Evolutionary conservation across 2,888 invertebrate genomes (phyloP).

Genomic region (Conus canariensis): DNA sequence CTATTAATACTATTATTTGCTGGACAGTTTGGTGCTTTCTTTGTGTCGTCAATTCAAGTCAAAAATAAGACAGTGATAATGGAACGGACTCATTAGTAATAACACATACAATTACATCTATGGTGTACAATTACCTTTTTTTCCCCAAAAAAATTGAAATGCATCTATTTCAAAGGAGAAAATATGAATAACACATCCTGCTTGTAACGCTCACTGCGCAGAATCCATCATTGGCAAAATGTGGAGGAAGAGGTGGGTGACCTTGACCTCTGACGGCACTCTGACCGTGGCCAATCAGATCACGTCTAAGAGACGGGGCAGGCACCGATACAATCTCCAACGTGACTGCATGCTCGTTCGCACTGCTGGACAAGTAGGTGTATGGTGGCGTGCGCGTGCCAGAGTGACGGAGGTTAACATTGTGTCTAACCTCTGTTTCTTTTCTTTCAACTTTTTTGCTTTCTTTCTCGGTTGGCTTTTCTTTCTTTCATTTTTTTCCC

Average conservation of each 20-base stretch:
- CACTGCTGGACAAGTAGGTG: conserved; percentile 32
- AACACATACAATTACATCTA: too few relatives aligned
- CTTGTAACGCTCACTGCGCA: not conserved
- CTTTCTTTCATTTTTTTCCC: too few relatives aligned
- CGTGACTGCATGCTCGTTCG: conserved; percentile 42
- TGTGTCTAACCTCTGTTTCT: not conserved
- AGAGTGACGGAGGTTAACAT: not conserved
- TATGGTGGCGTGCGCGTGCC: not conserved
- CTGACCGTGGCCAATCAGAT: conserved; percentile 29
- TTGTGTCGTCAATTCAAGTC: too few relatives aligned
- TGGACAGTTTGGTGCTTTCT: too few relatives aligned
- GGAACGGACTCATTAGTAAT: too few relatives aligned
- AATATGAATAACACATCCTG: too few relatives aligned
- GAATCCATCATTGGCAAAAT: conserved; percentile 30
- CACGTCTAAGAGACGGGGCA: conserved; percentile 11
- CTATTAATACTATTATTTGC: too few relatives aligned
- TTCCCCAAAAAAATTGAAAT: too few relatives aligned
- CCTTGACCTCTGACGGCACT: conserved; percentile 33
- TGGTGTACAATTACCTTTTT: too few relatives aligned
- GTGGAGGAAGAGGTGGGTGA: conserved; percentile 42
- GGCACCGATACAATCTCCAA: conserved; percentile 27
- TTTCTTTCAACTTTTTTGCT: not conserved
- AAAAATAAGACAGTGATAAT: too few relatives aligned
- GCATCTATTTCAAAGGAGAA: too few relatives aligned
- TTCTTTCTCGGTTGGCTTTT: not conserved